Evolutionary conservation across 2,797 vertebrate genomes (phyloP), one percentile per base, ranked within the genome.

Genomic region (Chrysocyon brachyurus): DNA sequence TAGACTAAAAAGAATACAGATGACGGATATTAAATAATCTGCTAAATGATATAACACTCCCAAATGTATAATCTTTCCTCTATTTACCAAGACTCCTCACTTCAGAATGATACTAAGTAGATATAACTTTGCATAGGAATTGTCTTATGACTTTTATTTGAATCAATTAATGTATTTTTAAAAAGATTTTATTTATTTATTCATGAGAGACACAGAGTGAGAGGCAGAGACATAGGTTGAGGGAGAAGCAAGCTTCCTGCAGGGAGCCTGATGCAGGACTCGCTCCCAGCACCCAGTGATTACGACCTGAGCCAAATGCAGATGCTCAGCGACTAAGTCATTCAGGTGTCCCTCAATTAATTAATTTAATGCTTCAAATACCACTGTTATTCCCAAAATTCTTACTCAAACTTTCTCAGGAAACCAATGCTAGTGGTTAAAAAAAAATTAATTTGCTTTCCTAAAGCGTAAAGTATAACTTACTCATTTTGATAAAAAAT

Each of bases 41-140:
- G 12, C n/a, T 87, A 61, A 87, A 61, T 87, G 12, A 56, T 40
- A 79, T 57, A 86, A 3, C 6, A 68, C 52, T 82, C 87, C 49
- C 28, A 78, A 90, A 64, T 59, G 15, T 70, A 86, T 6, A 15
- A 28, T 56, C 2, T 82, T 61, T 22, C 3, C 17, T 26, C 2
- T 12, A 9, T 73, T 28, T 78, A 82, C 28, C 16, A 91, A 61
- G 46, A 54, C 28, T 78, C 5, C 12, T 96, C 64, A 61, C 40
- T 94, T 89, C 82, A 19, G 3, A 89, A 86, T 86, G 66, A 66
- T 11, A 89, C 21, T 73, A 19, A 49, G 40, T 61, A 49, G 4
- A n/a, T 31, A 94, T 61, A 54, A 54, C 81, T 91, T 77, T 89
- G 12, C 14, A 64, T 54, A 89, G 94, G 94, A 73, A 90, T 68